These are phyloP conservation scores for Intellagama lesueurii DNA, from an alignment of 2,797 vertebrate genomes.

Conservation along the genomic window DNA sequence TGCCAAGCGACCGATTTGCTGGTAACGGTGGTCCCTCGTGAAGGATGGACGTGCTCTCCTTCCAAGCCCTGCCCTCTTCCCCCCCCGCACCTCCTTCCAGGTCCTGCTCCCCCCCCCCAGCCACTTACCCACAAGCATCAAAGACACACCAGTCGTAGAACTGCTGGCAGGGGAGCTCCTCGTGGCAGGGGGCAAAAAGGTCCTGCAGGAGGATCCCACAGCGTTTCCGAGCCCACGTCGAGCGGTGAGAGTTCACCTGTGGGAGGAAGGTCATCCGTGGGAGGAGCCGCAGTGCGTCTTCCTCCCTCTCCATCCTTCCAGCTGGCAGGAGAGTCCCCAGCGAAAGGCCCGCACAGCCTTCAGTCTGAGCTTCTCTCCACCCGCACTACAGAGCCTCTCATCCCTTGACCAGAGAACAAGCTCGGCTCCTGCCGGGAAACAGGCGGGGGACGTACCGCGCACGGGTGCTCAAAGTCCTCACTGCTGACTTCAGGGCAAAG, in stretches of 20 bases:
- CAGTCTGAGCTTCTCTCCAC: rapidly evolving
- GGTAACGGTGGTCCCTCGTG: too few species aligned
- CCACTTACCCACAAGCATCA: slow-evolving; percentile 89
- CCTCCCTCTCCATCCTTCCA: background rate
- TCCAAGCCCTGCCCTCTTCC: too few species aligned
- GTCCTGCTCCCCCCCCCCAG: too few species aligned
- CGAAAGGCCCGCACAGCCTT: background rate
- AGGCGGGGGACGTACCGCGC: slow-evolving; percentile 74
- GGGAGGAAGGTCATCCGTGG: rapidly evolving
- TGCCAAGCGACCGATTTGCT: too few species aligned
- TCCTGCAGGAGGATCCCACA: slow-evolving; percentile 83
- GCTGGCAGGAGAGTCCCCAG: background rate
- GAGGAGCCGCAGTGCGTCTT: rapidly evolving
- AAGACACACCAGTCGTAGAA: slow-evolving; percentile 92
- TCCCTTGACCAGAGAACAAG: background rate
- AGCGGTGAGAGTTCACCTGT: slow-evolving; percentile 83
- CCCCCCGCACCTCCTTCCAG: too few species aligned
- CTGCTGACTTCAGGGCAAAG: slow-evolving; percentile 87
- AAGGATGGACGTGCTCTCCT: too few species aligned
- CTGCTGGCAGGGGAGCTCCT: slow-evolving; percentile 85
- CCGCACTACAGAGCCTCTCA: too few species aligned
- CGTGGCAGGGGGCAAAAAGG: slow-evolving; percentile 84
- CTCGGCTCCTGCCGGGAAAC: background rate
- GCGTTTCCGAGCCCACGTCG: slow-evolving; percentile 84
- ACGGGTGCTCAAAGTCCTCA: slow-evolving; percentile 85